Evolutionary conservation across 2,113 vertebrate genomes (phyloP), one percentile per base, ranked within the genome.

Genomic region (Bostrychus sinensis): DNA sequence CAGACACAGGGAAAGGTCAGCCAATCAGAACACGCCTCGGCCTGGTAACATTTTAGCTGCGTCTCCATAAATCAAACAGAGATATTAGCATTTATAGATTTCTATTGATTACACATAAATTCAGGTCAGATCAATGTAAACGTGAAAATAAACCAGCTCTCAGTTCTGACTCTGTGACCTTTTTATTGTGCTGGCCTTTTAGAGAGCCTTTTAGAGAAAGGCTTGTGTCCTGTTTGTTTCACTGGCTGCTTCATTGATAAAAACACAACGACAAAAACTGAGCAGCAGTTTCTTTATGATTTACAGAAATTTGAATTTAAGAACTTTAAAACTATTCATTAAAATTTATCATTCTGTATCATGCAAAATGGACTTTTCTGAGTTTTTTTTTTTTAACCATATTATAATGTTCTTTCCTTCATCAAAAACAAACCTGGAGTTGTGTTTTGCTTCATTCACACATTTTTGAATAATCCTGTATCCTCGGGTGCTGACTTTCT

Each of bases 201-300:
- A 16, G n/a, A n/a, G n/a, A n/a, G n/a, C n/a, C n/a, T n/a, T 43
- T 16, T 2, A 55, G 45, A 60, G 62, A 62, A 56, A 62, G 50
- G 58, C 54, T 58, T 57, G 22, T 43, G 20, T 50, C 56, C 65
- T 34, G 66, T 62, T 57, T 73, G 62, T 60, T 62, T 62, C 60
- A 39, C 42, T 28, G 41, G 25, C 37, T 75, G 34, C 25, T 32
- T 77, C 42, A 75, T 79, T 75, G 70, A 82, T 70, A 58, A 41
- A n/a, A 68, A 51, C 66, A 56, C 54, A 62, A 59, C 70, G 58
- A 62, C 61, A 68, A 63, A 75, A 39, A 41, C n/a, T 53, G 75
- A 70, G 12, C 9, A 5, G 13, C 9, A 14, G 12, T n/a, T 10
- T 30, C 28, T 30, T 30, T 30, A 7, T 30, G 28, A 30, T 30